These are phyloP conservation scores for Lycodopsis pacificus DNA, from an alignment of 2,797 vertebrate species.

Conservation along the genomic window DNA sequence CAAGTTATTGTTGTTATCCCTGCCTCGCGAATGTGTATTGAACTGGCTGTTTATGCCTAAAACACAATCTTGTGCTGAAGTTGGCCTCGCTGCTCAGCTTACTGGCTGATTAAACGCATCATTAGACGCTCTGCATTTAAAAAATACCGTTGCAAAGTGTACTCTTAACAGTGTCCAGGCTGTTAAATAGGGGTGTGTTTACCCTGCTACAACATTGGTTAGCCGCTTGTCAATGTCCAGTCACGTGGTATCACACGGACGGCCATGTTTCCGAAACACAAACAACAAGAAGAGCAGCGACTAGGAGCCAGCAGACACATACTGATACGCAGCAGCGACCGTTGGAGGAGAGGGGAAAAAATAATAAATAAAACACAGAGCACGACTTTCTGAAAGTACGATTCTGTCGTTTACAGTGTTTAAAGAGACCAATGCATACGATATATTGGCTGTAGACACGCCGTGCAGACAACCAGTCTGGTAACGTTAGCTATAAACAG, in stretches of 20 bases:
- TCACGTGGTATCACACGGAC: constrained; percentile 84
- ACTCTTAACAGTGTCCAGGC: constrained; percentile 6
- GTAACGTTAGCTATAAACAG: constrained; percentile 74
- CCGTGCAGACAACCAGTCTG: constrained; percentile 74
- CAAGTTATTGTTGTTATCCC: neutral
- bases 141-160: constrained; percentile 25
- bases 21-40: neutral
- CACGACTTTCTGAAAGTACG: constrained; percentile 76
- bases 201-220: constrained; percentile 72
- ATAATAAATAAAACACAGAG: constrained; percentile 72
- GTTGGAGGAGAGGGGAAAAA: constrained; percentile 76
- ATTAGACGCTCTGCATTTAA: neutral
- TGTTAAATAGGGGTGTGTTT: constrained; percentile 71
- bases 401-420: constrained; percentile 82
- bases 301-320: constrained; percentile 81
- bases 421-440: constrained; percentile 78
- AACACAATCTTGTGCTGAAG: neutral
- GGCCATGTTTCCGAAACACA: constrained; percentile 96
- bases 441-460: constrained; percentile 70
- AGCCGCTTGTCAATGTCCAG: constrained; percentile 73
- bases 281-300: constrained; percentile 90
- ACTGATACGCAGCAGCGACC: constrained; percentile 86
- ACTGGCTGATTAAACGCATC: neutral
- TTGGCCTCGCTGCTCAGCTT: neutral
- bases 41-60: neutral